phyloP scores from a whole-genome alignment of 2,888 invertebrate genomes.

The Harmothoe impar region DNA sequence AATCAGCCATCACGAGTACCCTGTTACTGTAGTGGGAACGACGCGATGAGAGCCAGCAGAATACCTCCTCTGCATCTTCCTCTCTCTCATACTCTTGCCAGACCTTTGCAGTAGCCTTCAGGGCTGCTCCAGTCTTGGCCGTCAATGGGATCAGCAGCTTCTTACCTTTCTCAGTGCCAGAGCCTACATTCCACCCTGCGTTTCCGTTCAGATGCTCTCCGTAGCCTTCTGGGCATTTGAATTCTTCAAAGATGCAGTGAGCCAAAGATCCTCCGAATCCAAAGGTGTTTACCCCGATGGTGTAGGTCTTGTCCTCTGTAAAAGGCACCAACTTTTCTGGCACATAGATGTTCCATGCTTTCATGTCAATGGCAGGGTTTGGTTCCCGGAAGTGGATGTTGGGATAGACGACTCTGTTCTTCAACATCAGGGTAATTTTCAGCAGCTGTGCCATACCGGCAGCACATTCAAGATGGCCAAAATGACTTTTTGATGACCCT shows the following conservation, averaged over 20 bases:
- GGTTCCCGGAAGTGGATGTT: constrained; percentile 63
- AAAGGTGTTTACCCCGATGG: constrained; percentile 66
- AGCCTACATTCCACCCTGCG: constrained; percentile 67
- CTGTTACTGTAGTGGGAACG: constrained; percentile 64
- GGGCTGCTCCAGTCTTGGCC: constrained; percentile 66
- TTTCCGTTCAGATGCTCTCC: background rate
- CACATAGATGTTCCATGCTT: constrained; percentile 62
- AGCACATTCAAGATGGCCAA: constrained; percentile 67
- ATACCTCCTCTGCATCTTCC: constrained; percentile 66
- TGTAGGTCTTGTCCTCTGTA: constrained; percentile 55
- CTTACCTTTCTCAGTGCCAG: constrained; percentile 43
- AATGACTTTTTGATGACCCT: constrained; percentile 66
- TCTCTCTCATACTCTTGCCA: constrained; percentile 64
- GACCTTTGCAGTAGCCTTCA: constrained; percentile 51
- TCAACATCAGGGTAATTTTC: constrained; percentile 65
- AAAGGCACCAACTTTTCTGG: constrained; percentile 60
- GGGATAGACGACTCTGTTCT: constrained; percentile 63
- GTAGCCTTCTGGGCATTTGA: constrained; percentile 6
- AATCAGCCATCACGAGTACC: constrained; percentile 64
- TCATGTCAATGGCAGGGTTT: constrained; percentile 14
- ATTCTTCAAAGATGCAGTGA: constrained; percentile 68
- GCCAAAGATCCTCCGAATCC: constrained; percentile 68
- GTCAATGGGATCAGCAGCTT: constrained; percentile 63
- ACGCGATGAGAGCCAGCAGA: constrained; percentile 62
- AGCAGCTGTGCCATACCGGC: constrained; percentile 68